These are phyloP conservation scores for Cerceris ruficornis DNA, from an alignment of 2,888 invertebrate genomes.

Conservation along the genomic window DNA sequence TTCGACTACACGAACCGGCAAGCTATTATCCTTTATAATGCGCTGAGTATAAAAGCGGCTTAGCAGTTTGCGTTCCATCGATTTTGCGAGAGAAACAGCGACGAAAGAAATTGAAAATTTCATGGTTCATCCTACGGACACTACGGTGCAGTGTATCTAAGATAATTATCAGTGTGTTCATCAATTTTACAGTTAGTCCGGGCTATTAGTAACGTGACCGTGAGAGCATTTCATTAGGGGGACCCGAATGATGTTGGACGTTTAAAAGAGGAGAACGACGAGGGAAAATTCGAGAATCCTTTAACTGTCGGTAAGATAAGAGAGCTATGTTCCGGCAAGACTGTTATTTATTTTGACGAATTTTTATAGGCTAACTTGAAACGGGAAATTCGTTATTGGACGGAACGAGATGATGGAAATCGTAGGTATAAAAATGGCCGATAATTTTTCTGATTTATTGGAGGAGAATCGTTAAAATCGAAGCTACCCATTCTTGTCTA, in stretches of 20 bases:
- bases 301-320: conserved; percentile 20
- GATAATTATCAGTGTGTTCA: conserved; percentile 36
- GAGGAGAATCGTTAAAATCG: conserved; percentile 6
- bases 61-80: conserved; percentile 48
- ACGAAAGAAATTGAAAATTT: conserved; percentile 20
- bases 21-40: conserved; percentile 64
- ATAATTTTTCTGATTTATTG: conserved; percentile 39
- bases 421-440: background rate
- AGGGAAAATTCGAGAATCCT: background rate
- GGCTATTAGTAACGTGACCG: conserved; percentile 36
- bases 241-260: conserved; percentile 8
- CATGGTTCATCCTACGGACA: background rate
- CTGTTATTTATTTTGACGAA: conserved; percentile 22
- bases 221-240: conserved; percentile 42
- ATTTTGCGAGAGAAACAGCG: conserved; percentile 39
- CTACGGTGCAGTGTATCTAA: background rate
- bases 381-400: conserved; percentile 17
- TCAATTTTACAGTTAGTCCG: conserved; percentile 22
- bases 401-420: background rate
- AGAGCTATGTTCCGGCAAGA: conserved; percentile 12
- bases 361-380: conserved; percentile 32
- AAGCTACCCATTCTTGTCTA: conserved; percentile 11
- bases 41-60: conserved; percentile 53
- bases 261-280: background rate
- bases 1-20: conserved; percentile 36